phyloP scores from a whole-genome alignment of 2,888 invertebrate species.

The Macrophya annulata region DNA sequence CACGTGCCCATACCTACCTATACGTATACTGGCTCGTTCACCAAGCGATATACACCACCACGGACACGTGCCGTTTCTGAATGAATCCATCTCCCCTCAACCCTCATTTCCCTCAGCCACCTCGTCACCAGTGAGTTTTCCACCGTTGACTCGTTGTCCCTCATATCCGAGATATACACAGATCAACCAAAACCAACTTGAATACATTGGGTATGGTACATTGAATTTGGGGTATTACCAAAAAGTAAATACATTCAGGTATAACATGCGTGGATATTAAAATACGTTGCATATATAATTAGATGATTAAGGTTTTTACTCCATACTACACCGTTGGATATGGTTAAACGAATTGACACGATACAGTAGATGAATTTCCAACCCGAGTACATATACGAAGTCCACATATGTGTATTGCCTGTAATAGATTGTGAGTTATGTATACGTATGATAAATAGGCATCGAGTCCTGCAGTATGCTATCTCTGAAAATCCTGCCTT shows the following conservation, averaged over 20 bases:
- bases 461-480: neutral
- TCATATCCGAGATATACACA: slow-evolving; percentile 19
- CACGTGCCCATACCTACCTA: neutral
- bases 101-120: slow-evolving; percentile 22
- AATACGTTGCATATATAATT: neutral
- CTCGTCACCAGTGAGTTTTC: slow-evolving; percentile 41
- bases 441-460: neutral
- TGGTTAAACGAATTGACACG: neutral
- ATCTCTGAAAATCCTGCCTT: slow-evolving; percentile 9
- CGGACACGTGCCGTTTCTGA: slow-evolving; percentile 75
- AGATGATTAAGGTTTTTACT: neutral
- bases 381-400: neutral
- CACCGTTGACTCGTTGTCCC: slow-evolving; percentile 30
- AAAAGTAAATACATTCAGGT: neutral
- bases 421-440: neutral
- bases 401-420: neutral
- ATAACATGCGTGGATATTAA: neutral
- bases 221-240: neutral
- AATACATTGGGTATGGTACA: neutral
- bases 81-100: slow-evolving; percentile 69
- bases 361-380: neutral
- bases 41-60: slow-evolving; percentile 40
- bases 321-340: neutral
- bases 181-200: slow-evolving; percentile 12
- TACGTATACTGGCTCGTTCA: slow-evolving; percentile 5